These are phyloP conservation scores for Onychostoma macrolepis DNA, from an alignment of 2,113 vertebrate genomes.

Conservation along the genomic window DNA sequence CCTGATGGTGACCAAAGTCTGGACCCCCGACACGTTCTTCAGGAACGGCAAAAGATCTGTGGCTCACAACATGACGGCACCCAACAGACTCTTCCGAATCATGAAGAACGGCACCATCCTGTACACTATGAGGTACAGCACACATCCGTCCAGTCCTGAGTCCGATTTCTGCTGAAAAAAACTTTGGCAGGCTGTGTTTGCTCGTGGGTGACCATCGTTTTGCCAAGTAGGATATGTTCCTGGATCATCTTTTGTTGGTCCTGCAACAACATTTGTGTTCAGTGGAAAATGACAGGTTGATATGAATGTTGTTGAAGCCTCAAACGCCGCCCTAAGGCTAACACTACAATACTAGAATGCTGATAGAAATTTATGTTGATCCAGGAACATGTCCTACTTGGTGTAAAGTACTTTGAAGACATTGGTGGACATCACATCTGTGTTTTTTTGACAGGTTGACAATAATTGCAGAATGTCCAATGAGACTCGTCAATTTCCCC, in stretches of 20 bases:
- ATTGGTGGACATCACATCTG: background rate
- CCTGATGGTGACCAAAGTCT: conserved; percentile 98
- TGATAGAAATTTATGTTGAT: background rate
- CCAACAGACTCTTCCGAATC: conserved; percentile 97
- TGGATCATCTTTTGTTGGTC: conserved; percentile 22
- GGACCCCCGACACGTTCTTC: conserved; percentile 99
- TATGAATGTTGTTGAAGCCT: background rate
- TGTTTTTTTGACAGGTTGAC: conserved; percentile 82
- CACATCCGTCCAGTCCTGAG: background rate
- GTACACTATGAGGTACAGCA: conserved; percentile 94
- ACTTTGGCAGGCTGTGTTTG: conserved; percentile 15
- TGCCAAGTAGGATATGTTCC: conserved; percentile 11
- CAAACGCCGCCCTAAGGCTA: background rate
- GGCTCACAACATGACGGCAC: conserved; percentile 97
- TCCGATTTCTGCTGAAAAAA: background rate
- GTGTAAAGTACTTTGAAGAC: background rate
- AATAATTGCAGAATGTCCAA: conserved; percentile 96
- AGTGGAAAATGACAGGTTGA: background rate
- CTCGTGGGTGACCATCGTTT: background rate
- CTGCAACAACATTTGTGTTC: background rate
- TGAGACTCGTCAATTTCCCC: conserved; percentile 98
- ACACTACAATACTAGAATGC: background rate
- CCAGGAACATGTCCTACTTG: background rate
- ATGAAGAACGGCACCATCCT: conserved; percentile 99
- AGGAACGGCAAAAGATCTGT: conserved; percentile 98